Base-by-base conservation (phyloP, 2,888 invertebrate genomes). In the Leptarthrus brevirostris region DNA sequence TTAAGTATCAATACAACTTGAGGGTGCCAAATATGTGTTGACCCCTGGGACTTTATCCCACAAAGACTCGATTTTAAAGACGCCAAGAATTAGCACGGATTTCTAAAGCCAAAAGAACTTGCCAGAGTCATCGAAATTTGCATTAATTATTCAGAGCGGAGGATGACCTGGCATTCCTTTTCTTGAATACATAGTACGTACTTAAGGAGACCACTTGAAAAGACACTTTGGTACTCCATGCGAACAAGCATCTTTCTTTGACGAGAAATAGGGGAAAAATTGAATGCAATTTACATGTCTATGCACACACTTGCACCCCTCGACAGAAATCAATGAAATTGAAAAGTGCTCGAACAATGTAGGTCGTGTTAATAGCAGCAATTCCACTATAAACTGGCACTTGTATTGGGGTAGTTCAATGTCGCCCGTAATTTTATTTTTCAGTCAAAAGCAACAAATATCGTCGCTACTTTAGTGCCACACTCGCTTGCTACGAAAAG, bases 131-230 rank as follows among this genome's bases (percentile, higher is more conserved):
- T 44, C 64, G 64, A 64, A 64, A 64, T n/a, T 64, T 44, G 64
- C 47, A 64, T 64, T 44, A 64, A 64, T 64, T 64, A 64, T 64
- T 64, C 44, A 64, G 44, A 10, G 44, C 64, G 47, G 64, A 44
- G 64, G 64, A 64, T 64, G 64, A 64, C 64, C 64, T 64, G 64
- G 64, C 64, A 47, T 47, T 64, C 47, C 64, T 47, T 40, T 44
- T 20, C 64, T 24, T 64, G 64, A 47, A 64, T 47, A 64, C 40
- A 64, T 64, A 64, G 64, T 22, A 36, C 47, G 44, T 64, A 64
- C 64, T 64, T 64, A 47, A 64, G 26, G 14, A 16, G 47, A 24
- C 16, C 47, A 8, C 64, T 64, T 44, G 3, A 40, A 24, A 64
- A 64, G 47, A 24, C 64, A 64, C 64, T 44, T 20, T 18, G 64